phyloP scores from a whole-genome alignment of 1,140 invertebrate genomes.

The Tetramorium alpestre region DNA sequence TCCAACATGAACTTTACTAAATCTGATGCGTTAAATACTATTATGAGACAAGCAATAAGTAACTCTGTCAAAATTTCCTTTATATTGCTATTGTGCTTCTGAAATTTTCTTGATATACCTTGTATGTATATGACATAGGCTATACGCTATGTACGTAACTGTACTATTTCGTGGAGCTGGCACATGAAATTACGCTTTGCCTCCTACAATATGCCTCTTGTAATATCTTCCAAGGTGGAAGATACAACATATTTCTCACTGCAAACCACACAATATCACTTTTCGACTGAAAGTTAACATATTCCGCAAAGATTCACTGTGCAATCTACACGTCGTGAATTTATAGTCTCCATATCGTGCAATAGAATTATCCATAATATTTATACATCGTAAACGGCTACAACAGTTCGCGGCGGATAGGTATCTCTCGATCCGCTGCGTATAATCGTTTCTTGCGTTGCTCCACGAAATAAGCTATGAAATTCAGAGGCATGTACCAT shows the following conservation, averaged over 20 bases:
- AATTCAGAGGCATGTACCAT: slow-evolving; percentile 72
- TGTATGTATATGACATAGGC: slow-evolving; percentile 61
- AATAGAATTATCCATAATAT: slow-evolving; percentile 47
- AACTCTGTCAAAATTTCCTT: slow-evolving; percentile 4
- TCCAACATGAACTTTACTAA: background rate
- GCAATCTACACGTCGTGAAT: slow-evolving; percentile 19
- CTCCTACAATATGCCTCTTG: background rate
- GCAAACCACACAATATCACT: background rate
- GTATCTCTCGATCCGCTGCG: background rate
- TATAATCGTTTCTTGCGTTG: slow-evolving; percentile 43
- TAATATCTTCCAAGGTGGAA: background rate
- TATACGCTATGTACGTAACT: slow-evolving; percentile 61
- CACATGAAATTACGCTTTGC: slow-evolving; percentile 53
- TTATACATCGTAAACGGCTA: background rate
- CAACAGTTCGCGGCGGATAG: slow-evolving; percentile 14
- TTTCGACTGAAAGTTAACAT: slow-evolving; percentile 23
- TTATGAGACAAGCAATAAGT: background rate
- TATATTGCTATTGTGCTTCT: background rate
- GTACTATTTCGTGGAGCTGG: slow-evolving; percentile 68
- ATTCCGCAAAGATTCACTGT: slow-evolving; percentile 29
- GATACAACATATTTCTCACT: background rate
- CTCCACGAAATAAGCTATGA: slow-evolving; percentile 39
- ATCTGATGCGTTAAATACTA: background rate
- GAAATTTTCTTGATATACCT: slow-evolving; percentile 4
- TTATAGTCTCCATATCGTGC: slow-evolving; percentile 46